Percentiles rank a stretch among this genome's conserved stretches.
These are phyloP conservation scores for Borostomias antarcticus DNA, from an alignment of 2,797 vertebrate genomes.

Conservation along the genomic window DNA sequence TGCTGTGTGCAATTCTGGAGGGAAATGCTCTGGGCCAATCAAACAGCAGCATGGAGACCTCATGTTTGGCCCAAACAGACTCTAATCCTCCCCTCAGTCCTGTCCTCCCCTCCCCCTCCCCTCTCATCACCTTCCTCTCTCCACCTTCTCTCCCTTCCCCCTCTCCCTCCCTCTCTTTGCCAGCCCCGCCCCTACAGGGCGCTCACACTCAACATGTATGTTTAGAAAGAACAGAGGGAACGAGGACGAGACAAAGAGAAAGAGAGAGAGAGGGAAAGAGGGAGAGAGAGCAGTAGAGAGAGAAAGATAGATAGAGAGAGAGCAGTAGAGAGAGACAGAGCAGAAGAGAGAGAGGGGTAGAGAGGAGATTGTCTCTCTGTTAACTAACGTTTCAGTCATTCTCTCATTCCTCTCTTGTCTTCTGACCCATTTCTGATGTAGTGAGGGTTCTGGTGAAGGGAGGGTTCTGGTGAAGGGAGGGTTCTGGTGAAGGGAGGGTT, in stretches of 20 bases:
- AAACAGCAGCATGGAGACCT: neutral
- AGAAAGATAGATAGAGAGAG: neutral
- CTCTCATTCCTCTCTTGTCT: too few relatives aligned
- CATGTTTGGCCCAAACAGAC: neutral
- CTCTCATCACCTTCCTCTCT: neutral
- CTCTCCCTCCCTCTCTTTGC: neutral
- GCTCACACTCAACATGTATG: neutral
- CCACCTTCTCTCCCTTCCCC: neutral
- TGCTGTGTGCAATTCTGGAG: too few relatives aligned
- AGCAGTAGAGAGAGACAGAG: neutral
- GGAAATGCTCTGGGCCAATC: too few relatives aligned
- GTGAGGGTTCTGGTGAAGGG: too few relatives aligned
- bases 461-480: too few relatives aligned
- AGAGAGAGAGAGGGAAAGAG: neutral
- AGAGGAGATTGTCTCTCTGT: too few relatives aligned
- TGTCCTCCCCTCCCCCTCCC: neutral
- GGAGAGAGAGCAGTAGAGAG: neutral
- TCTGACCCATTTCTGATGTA: too few relatives aligned
- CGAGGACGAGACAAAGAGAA: conserved; percentile 1
- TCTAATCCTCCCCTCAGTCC: neutral
- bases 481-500: too few relatives aligned
- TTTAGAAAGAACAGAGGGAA: conserved; percentile 1
- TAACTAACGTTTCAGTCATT: too few relatives aligned
- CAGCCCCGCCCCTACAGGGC: neutral
- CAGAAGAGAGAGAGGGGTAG: neutral